Evolutionary conservation across 2,113 vertebrate genomes (phyloP).

Genomic region (Laterallus jamaicensis): DNA sequence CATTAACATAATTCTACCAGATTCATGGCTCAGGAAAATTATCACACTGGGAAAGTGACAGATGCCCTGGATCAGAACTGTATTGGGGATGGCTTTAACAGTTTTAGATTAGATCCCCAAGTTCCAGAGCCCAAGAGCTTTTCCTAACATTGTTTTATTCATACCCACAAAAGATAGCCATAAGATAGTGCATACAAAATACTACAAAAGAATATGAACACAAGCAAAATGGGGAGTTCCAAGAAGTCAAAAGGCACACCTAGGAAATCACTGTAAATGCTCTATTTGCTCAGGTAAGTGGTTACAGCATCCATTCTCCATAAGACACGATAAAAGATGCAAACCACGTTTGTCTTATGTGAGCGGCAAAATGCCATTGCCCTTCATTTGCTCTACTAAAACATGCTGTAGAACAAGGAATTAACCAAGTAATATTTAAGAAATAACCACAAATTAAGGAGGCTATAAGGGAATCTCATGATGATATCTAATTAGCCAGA

Average conservation of each 20-base stretch:
- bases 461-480: not conserved
- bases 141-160: not conserved
- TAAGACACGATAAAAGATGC: not conserved
- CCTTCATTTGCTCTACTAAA: not conserved
- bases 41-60: not conserved
- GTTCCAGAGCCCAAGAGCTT: not conserved
- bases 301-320: not conserved
- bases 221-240: rapidly evolving
- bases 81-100: not conserved
- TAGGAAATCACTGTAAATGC: not conserved
- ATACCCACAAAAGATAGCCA: not conserved
- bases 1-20: not conserved
- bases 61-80: not conserved
- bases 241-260: not conserved
- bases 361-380: not conserved
- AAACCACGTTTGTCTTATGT: not conserved
- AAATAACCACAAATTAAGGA: not conserved
- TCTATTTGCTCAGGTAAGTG: not conserved
- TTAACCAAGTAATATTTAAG: not conserved
- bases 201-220: not conserved
- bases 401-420: not conserved
- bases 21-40: not conserved
- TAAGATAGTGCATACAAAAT: too few relatives aligned
- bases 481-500: not conserved
- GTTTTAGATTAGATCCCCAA: not conserved